These are phyloP conservation scores for Chymomyza costata DNA, from an alignment of 1,140 invertebrate species.

Conservation along the genomic window DNA sequence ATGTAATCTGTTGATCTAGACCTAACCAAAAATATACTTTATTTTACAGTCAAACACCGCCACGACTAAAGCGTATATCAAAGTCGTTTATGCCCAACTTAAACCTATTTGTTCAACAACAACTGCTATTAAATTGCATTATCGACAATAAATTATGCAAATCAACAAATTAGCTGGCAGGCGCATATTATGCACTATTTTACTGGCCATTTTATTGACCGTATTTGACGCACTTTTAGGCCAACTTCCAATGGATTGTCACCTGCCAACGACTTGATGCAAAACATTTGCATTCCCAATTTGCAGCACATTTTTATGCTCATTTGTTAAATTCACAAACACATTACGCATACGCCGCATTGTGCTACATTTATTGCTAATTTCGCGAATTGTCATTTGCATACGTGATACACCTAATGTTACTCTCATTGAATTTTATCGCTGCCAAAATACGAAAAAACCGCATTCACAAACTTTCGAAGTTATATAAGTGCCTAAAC, in stretches of 20 bases:
- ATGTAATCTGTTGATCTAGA: too few species aligned
- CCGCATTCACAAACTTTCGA: conserved; percentile 26
- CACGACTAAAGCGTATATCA: too few species aligned
- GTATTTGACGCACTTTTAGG: too few species aligned
- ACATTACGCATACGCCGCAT: too few species aligned
- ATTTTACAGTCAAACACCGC: too few species aligned
- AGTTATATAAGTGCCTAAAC: too few species aligned
- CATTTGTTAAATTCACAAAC: conserved; percentile 68
- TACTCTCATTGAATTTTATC: conserved; percentile 25
- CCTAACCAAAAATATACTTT: too few species aligned
- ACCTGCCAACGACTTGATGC: conserved; percentile 40
- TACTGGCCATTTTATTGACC: too few species aligned
- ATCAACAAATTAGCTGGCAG: conserved; percentile 58
- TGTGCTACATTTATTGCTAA: too few species aligned
- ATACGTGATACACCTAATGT: too few species aligned
- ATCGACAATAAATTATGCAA: conserved; percentile 61
- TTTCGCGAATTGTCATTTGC: too few species aligned
- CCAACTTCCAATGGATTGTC: conserved; percentile 49
- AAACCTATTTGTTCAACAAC: conserved; percentile 1
- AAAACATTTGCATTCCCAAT: conserved; percentile 51
- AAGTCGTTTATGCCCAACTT: too few species aligned
- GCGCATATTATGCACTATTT: conserved; percentile 7
- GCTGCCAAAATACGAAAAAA: conserved; percentile 43
- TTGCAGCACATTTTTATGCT: conserved; percentile 63
- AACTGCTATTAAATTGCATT: conserved; percentile 63